Evolutionary conservation across 2,113 vertebrate species (phyloP).

Genomic region (human (Homo sapiens)): GRCh38 chr2:151649001-151649500

Average conservation of each 20-base stretch:
- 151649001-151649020: background rate
- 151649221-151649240: background rate
- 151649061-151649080: background rate
- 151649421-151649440: background rate
- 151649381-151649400: background rate
- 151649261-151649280: background rate
- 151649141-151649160: background rate
- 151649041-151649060: background rate
- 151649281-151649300: background rate
- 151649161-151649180: background rate
- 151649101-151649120: conserved; percentile 21
- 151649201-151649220: background rate
- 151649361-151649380: background rate
- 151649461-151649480: background rate
- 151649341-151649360: background rate
- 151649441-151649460: background rate
- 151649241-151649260: conserved; percentile 26
- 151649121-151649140: background rate
- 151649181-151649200: background rate
- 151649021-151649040: background rate
- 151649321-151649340: background rate
- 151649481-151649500: background rate
- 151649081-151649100: background rate
- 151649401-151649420: background rate
- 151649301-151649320: background rate